phyloP scores from a whole-genome alignment of 2,888 invertebrate species.

The Drosophila suboccidentalis region DNA sequence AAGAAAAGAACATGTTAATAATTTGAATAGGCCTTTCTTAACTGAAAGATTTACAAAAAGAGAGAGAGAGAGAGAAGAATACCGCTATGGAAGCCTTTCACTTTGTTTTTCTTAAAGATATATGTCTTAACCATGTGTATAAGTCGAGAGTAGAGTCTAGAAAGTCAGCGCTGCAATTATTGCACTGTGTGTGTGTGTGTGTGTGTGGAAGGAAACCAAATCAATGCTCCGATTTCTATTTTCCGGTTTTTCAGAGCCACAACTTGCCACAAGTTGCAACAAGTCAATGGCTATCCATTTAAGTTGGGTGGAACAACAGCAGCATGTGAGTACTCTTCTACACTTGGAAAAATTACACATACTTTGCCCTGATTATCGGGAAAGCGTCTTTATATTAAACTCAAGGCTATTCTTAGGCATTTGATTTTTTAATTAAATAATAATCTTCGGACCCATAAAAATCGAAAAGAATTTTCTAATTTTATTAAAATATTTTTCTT shows the following conservation, averaged over 20 bases:
- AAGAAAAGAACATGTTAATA: not conserved
- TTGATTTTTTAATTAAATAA: no score
- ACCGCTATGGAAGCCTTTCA: conserved; percentile 61
- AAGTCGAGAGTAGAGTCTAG: conserved; percentile 34
- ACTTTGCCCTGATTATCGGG: not conserved
- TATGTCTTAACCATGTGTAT: conserved; percentile 14
- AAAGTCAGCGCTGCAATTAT: conserved; percentile 58
- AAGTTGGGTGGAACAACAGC: conserved; percentile 30
- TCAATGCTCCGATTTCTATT: conserved; percentile 50
- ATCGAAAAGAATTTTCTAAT: no score
- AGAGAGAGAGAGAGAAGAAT: conserved; percentile 4
- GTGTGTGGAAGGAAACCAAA: conserved; percentile 33
- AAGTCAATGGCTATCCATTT: conserved; percentile 22
- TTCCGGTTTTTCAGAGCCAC: conserved; percentile 36
- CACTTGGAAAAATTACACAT: not conserved
- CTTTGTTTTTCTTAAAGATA: conserved; percentile 54
- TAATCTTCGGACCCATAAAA: no score
- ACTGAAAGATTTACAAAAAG: not conserved
- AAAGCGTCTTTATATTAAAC: no score
- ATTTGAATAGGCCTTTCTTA: conserved; percentile 14
- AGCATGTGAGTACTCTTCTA: conserved; percentile 7
- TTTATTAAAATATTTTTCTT: no score
- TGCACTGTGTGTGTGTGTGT: conserved; percentile 35
- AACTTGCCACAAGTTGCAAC: conserved; percentile 20
- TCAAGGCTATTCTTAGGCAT: no score